Percentiles rank a stretch among this genome's conserved stretches.
Evolutionary conservation across 53 echinoderm and acorn worm species (phyloP).

Genomic region (Paracentrotus lividus): DNA sequence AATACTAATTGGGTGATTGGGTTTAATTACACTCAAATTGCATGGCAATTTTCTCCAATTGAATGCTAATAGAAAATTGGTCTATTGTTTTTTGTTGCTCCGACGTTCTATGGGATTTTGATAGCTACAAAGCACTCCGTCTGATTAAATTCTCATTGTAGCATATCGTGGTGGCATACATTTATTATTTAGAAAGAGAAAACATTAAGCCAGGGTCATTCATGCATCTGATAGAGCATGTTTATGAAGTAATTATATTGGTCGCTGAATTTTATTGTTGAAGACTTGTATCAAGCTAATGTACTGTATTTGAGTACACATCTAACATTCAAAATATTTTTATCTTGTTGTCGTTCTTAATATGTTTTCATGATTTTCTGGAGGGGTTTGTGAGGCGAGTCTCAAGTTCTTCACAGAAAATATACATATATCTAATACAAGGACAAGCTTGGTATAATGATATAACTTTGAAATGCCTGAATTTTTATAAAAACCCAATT

Average conservation of each 20-base stretch:
- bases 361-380: neutral
- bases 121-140: slow-evolving; percentile 30
- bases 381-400: neutral
- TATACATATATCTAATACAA: too few relatives aligned
- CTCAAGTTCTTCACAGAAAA: too few relatives aligned
- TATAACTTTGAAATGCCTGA: too few relatives aligned
- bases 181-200: neutral
- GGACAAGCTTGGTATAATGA: too few relatives aligned
- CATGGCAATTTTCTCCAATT: slow-evolving; percentile 11
- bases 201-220: neutral
- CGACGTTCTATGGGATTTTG: neutral
- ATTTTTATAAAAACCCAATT: too few relatives aligned
- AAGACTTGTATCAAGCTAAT: neutral
- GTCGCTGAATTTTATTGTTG: neutral
- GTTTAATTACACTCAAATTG: slow-evolving; percentile 55
- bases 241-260: neutral
- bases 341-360: neutral
- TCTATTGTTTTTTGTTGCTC: neutral
- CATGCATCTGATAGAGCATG: neutral
- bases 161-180: neutral
- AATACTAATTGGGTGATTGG: slow-evolving; percentile 40
- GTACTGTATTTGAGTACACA: neutral
- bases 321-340: neutral
- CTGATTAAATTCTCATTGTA: slow-evolving; percentile 49
- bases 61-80: slow-evolving; percentile 50